Evolutionary conservation across 2,113 vertebrate species (phyloP).

Genomic region (Calypte anna): DNA sequence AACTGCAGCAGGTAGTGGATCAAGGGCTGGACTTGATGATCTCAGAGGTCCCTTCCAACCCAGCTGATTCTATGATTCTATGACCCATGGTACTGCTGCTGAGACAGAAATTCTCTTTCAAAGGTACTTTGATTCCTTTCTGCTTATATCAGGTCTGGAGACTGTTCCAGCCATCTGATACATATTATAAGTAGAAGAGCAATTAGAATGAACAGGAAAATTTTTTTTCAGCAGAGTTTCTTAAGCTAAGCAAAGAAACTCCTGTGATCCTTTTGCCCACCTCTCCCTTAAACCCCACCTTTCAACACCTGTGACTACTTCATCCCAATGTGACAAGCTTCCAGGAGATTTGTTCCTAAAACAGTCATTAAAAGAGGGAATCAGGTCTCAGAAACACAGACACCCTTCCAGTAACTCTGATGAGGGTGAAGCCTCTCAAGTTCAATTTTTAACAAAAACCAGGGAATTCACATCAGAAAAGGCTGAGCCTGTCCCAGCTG

Average conservation of each 20-base stretch:
- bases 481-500: not conserved
- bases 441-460: not conserved
- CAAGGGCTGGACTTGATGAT: no score
- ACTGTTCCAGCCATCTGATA: not conserved
- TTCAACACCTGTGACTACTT: not conserved
- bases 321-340: not conserved
- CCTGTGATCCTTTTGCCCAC: not conserved
- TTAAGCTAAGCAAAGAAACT: not conserved
- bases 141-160: not conserved
- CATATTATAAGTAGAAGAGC: accelerated
- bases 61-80: no score
- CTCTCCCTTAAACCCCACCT: not conserved
- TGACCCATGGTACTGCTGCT: not conserved
- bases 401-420: not conserved
- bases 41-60: no score
- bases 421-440: not conserved
- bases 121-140: not conserved
- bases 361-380: not conserved
- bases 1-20: no score
- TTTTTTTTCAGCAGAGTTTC: not conserved
- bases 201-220: not conserved
- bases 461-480: not conserved
- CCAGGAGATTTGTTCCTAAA: not conserved
- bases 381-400: not conserved
- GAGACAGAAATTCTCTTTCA: not conserved